Evolutionary conservation across 2,113 vertebrate genomes (phyloP), one percentile per base, ranked within the genome.

Genomic region (Dolichotis patagonum): DNA sequence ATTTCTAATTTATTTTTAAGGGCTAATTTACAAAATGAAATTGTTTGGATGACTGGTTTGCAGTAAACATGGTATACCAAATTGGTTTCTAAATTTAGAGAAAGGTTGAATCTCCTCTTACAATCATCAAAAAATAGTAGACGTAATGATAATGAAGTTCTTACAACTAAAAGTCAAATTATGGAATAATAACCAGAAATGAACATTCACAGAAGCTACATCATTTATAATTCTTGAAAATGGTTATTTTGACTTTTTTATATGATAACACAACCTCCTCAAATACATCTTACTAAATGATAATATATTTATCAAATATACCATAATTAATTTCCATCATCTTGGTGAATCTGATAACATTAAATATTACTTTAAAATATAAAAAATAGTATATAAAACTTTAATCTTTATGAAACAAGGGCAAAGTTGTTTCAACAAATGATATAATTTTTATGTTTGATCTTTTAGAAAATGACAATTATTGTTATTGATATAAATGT

Each of bases 31-130:
- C 92, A 98, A 93, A 95, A 96, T 82, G 80, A 98, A 98, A 97
- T 95, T 97, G 96, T 95, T 97, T 94, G 95, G 92, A 90, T 96
- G 90, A 96, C 81, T 98, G 95, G 95, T 80, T 98, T 98, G 97
- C 97, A 98, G 95, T 95, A 98, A 98, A 97, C 94, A 97, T 19
- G 85, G 95, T 95, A 60, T 85, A 98, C 85, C 84, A 98, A 98
- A 97, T 89, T 97, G 91, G 54, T 90, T 98, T 98, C 98, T 98
- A 98, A 98, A 98, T 97, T 97, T 89, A 98, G 97, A 97, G 71
- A 97, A 96, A 95, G 67, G 92, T 91, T 97, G 93, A 88, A 8
- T 96, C 95, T 97, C 65, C 65, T 97, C 67, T 98, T 94, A 94
- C 14, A 96, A 90, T 93, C 97, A 98, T 86, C 65, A 96, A 97